Evolutionary conservation across 2,113 vertebrate genomes (phyloP).

Genomic region (Onychostoma macrolepis): DNA sequence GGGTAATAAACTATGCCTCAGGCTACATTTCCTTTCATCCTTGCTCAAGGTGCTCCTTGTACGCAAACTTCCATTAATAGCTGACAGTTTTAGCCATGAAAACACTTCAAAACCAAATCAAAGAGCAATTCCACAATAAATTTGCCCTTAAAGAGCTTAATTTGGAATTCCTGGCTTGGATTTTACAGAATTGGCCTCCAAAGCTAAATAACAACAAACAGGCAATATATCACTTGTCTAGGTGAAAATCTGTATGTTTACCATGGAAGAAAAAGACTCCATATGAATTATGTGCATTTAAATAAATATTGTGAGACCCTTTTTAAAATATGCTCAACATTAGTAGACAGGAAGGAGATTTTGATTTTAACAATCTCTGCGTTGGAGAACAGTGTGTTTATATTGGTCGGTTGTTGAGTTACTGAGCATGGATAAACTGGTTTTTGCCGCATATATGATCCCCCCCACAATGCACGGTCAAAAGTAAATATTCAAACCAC

Average conservation of each 20-base stretch:
- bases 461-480: constrained; percentile 28
- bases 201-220: constrained; percentile 68
- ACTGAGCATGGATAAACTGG: constrained; percentile 30
- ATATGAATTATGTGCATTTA: constrained; percentile 17
- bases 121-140: constrained; percentile 62
- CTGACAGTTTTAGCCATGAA: constrained; percentile 69
- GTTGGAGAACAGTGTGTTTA: constrained; percentile 48
- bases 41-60: constrained; percentile 20
- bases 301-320: constrained; percentile 16
- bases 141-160: constrained; percentile 60
- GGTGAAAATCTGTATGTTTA: constrained; percentile 38
- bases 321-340: constrained; percentile 30
- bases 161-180: constrained; percentile 70
- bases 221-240: constrained; percentile 51
- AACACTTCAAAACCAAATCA: constrained; percentile 69
- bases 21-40: constrained; percentile 25
- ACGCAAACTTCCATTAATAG: constrained; percentile 61
- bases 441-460: constrained; percentile 42
- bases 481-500: constrained; percentile 46
- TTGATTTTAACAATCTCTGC: constrained; percentile 7
- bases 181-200: constrained; percentile 46
- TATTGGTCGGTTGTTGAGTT: constrained; percentile 42
- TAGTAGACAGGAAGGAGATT: constrained; percentile 31
- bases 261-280: neutral
- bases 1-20: constrained; percentile 7